Evolutionary conservation across 2,113 vertebrate genomes (phyloP).

Genomic region (Meriones unguiculatus): DNA sequence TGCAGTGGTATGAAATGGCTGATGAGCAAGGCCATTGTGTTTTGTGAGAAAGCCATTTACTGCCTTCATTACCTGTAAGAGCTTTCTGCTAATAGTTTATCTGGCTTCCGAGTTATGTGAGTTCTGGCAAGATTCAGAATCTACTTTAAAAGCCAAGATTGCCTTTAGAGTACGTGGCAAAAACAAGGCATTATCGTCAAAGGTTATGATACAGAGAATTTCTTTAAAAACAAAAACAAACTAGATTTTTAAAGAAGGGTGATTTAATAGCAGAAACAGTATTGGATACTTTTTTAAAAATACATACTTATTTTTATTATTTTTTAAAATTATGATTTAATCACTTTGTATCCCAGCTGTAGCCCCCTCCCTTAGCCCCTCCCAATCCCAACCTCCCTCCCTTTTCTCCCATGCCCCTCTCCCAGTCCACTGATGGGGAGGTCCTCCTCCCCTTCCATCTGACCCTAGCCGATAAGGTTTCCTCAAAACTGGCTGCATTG

Average conservation of each 20-base stretch:
- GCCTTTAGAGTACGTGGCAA: not conserved
- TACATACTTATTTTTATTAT: too few species aligned
- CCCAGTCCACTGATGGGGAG: too few species aligned
- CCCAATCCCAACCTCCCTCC: too few species aligned
- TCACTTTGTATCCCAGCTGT: too few species aligned
- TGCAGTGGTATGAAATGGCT: not conserved
- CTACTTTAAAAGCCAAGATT: slow-evolving; percentile 13
- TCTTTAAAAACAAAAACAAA: not conserved
- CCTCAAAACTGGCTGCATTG: too few species aligned
- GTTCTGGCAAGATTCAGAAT: slow-evolving; percentile 33
- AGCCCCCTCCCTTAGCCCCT: too few species aligned
- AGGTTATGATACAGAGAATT: slow-evolving; percentile 1
- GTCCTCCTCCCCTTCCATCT: too few species aligned
- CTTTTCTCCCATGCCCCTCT: too few species aligned
- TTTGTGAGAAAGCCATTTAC: slow-evolving; percentile 50
- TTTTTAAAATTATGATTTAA: too few species aligned
- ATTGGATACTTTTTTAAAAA: not conserved
- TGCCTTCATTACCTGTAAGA: slow-evolving; percentile 9
- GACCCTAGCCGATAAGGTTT: too few species aligned
- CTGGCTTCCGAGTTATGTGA: not conserved
- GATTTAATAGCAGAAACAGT: not conserved
- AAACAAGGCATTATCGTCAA: slow-evolving; percentile 39
- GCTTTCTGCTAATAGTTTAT: slow-evolving; percentile 24
- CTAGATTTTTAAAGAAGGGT: slow-evolving; percentile 29
- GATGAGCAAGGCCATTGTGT: not conserved